Base-by-base conservation (phyloP, 92 coral and sea anemone genomes). In the Palythoa grandiflora region DNA sequence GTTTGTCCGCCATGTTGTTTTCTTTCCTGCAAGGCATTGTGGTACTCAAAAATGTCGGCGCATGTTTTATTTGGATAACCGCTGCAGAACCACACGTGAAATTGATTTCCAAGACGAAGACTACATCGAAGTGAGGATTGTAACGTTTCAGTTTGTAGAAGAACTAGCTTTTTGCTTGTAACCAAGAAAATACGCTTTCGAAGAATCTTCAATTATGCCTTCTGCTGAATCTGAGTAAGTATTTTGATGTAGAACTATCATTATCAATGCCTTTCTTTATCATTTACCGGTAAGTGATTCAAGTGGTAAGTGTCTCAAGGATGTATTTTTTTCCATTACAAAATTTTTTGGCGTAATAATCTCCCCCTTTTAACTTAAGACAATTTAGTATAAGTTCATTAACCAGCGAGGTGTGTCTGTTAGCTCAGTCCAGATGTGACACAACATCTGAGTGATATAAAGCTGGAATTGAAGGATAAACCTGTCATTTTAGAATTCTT, bases 1-100 rank as follows among this genome's bases (percentile, higher is more conserved):
- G 78, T 73, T 73, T 73, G 35, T 73, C 78, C 78, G 78, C 78
- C 78, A 73, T 73, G 55, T 73, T 73, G 53, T 48, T 73, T 73
- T 73, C 13, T 48, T 17, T 1, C 37, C 55, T 73, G 78, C 53
- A 40, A 39, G 15, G 78, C 78, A 73, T 73, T 73, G 78, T 73
- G 78, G 78, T 16, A 9, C 17, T 6, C 2, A 2, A 71, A 71
- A 16, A 0, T 5, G 9, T 73, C 54, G 10, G 55, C 78, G 78
- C 78, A 73, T 73, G 16, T 44, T 73, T 1, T 73, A 6, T 73
- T 73, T 73, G 51, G 5, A 44, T 73, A 50, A 73, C 78, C 78
- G 78, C 78, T 73, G 78, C 39, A 12, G 54, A 73, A 15, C n/a
- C n/a, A 44, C 78, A 73, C 78, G 78, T 73, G 78, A 73, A 73